These are phyloP conservation scores for Rhinichthys osculus DNA, from an alignment of 2,797 vertebrate species.

Conservation along the genomic window DNA sequence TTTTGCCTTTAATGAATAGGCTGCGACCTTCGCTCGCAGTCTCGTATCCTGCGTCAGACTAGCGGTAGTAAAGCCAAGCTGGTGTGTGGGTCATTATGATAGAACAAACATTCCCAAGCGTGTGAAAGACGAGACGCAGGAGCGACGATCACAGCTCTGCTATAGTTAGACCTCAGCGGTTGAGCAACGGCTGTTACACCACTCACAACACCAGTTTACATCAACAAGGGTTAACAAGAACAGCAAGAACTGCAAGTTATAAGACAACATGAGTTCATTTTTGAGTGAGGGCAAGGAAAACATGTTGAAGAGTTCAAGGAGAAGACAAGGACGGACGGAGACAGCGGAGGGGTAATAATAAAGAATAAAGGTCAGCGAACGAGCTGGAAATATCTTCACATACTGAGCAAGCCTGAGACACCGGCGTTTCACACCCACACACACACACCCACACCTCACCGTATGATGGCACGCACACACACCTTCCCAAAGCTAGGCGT, in stretches of 20 bases:
- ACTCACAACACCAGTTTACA: background rate
- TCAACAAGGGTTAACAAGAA: background rate
- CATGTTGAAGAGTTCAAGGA: background rate
- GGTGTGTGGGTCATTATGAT: too few relatives aligned
- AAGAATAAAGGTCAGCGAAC: background rate
- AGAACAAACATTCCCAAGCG: too few relatives aligned
- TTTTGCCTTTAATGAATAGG: background rate
- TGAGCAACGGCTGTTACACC: background rate
- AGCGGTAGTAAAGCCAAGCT: too few relatives aligned
- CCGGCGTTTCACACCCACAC: too few relatives aligned
- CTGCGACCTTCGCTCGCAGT: too few relatives aligned
- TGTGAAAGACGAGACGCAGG: background rate
- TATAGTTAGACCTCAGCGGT: background rate
- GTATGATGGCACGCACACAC: too few relatives aligned
- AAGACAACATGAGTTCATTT: background rate
- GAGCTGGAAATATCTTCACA: background rate
- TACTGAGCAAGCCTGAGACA: background rate
- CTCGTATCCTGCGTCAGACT: too few relatives aligned
- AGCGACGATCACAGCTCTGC: background rate
- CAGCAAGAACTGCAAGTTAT: background rate
- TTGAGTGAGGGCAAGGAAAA: background rate
- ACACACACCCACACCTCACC: too few relatives aligned
- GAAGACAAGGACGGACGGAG: background rate
- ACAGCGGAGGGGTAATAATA: background rate
- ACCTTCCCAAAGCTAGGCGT: too few relatives aligned